These are phyloP conservation scores for Hirtodrosophila histrioides DNA, from an alignment of 2,888 invertebrate genomes.

Conservation along the genomic window DNA sequence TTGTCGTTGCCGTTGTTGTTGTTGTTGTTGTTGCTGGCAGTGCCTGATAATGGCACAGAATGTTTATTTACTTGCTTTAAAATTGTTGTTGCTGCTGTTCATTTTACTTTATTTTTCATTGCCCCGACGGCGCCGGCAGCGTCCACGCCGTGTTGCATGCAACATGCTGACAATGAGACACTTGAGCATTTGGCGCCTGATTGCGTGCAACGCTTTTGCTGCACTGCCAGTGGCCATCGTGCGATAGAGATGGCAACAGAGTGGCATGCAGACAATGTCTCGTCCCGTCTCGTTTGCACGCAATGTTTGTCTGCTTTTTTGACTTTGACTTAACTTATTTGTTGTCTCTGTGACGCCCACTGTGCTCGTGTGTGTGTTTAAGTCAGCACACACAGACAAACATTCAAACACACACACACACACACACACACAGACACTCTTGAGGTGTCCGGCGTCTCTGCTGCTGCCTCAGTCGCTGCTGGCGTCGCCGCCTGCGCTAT, in stretches of 20 bases:
- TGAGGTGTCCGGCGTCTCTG: constrained; percentile 36
- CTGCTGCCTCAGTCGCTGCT: constrained; percentile 12
- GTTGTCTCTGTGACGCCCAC: constrained; percentile 53
- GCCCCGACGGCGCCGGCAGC: constrained; percentile 25
- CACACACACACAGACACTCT: constrained; percentile 8
- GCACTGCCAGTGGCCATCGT: constrained; percentile 29
- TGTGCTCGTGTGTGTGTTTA: constrained; percentile 24
- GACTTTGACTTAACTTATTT: constrained; percentile 79
- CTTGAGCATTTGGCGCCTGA: constrained; percentile 78
- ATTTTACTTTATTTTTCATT: constrained; percentile 59
- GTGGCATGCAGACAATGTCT: neutral
- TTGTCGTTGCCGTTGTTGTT: constrained; percentile 51
- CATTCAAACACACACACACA: constrained; percentile 6
- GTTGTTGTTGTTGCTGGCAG: constrained; percentile 48
- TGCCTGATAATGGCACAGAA: constrained; percentile 75
- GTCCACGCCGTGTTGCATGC: constrained; percentile 57
- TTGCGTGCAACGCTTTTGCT: constrained; percentile 64
- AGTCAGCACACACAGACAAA: constrained; percentile 6
- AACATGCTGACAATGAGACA: constrained; percentile 77
- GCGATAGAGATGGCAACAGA: constrained; percentile 14
- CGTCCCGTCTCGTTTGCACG: constrained; percentile 28
- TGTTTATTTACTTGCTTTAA: constrained; percentile 78
- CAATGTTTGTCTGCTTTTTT: constrained; percentile 67
- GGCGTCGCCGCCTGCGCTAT: constrained; percentile 29
- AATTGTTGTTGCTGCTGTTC: constrained; percentile 62